Base-by-base conservation (phyloP, 2,113 vertebrate genomes). In the Tragelaphus strepsiceros region DNA sequence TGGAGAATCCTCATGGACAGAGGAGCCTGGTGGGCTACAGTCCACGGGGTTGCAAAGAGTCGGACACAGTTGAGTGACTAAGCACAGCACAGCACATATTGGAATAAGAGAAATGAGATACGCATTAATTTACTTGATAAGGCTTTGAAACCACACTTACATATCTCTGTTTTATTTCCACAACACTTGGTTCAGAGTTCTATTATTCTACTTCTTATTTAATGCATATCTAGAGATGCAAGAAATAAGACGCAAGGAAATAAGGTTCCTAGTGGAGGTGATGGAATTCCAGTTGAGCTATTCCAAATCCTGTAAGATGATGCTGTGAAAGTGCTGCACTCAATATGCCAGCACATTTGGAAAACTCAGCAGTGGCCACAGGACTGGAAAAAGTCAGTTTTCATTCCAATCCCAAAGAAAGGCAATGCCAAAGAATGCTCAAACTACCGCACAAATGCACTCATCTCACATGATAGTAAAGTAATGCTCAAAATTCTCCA, bases 131-230 rank as follows among this genome's bases (percentile, higher is more conserved):
- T 59, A 19, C 35, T 26, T 22, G n/a, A 83, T 77, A 46, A 26
- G 51, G 26, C 14, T 91, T 96, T 86, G 85, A 94, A 95, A 78
- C 7, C 59, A n/a, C 2, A 39, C 77, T 96, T 87, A 26, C 16
- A 53, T 90, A 12, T 64, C 19, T 82, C n/a, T 94, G 0, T 78
- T 95, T 98, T 84, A 13, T 93, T 94, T 95, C 59, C 16, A 90
- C 14, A 46, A 21, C 2, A 7, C 4, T 95, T 88, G 54, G 39
- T 67, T 97, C 54, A n/a, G 35, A 43, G 10, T 12, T 95, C 82
- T 95, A 54, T 78, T 85, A 94, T 84, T 92, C 12, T 93, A 12
- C 51, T 84, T 87, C 32, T 78, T 81, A 28, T n/a, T 93, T 46
- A 58, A 93, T n/a, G 14, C 6, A 30, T 96, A 74, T 51, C 43